Conservation (phyloP, 2,113 vertebrate species). For the Nothocercus nigrocapillus region DNA sequence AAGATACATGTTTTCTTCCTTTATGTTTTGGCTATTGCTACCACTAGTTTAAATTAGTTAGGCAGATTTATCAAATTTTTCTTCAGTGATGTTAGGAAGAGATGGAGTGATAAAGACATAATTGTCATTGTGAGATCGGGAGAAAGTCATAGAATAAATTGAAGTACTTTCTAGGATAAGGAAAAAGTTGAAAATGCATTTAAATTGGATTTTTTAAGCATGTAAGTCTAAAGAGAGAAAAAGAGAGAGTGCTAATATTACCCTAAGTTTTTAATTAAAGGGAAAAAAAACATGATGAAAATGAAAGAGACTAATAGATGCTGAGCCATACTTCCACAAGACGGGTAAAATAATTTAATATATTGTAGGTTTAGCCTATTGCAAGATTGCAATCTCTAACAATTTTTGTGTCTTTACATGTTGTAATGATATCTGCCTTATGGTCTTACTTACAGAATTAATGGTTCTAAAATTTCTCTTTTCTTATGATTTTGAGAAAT, state of each 20-base stretch:
- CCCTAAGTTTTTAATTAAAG: neutral
- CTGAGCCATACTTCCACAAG: neutral
- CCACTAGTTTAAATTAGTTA: neutral
- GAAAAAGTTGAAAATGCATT: neutral
- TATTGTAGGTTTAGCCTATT: neutral
- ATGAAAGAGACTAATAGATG: neutral
- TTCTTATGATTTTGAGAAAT: neutral
- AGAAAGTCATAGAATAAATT: neutral
- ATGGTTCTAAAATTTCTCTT: neutral
- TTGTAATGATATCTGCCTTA: neutral
- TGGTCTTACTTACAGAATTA: neutral
- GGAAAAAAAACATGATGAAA: neutral
- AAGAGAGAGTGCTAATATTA: neutral
- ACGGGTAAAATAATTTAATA: neutral
- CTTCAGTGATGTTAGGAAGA: neutral
- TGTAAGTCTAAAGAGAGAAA: neutral
- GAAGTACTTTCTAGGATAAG: neutral
- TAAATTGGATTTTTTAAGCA: neutral
- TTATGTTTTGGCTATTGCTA: neutral
- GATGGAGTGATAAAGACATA: neutral
- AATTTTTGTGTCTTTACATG: neutral
- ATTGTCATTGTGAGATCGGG: neutral
- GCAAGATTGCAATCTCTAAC: neutral
- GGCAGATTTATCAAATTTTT: neutral
- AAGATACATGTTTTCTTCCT: neutral